Conservation (phyloP, 2,888 invertebrate species). For the Orthosia gothica region DNA sequence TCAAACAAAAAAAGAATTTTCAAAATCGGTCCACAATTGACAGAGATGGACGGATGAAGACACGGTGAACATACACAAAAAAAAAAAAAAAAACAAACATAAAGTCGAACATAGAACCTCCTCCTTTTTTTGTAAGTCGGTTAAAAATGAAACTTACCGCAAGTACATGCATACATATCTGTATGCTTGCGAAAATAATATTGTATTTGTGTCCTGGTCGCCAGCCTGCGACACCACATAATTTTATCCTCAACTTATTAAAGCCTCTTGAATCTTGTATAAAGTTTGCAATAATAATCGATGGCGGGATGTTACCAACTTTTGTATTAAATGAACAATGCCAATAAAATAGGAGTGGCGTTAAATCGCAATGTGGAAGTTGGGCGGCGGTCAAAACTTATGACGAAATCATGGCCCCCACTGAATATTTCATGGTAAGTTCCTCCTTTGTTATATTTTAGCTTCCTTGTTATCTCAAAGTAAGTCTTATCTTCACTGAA, state of each 20-base stretch:
- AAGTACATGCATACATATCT: no score
- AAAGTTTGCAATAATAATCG: conserved; percentile 83
- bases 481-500: conserved; percentile 37
- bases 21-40: no score
- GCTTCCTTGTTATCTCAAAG: conserved; percentile 49
- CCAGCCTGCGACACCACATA: conserved; percentile 71
- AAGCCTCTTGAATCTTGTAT: conserved; percentile 72
- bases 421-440: conserved; percentile 51
- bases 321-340: conserved; percentile 79
- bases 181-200: conserved; percentile 76
- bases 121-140: no score
- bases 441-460: conserved; percentile 33
- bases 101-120: no score
- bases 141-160: conserved; percentile 64
- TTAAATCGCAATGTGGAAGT: conserved; percentile 64
- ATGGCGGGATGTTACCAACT: conserved; percentile 75
- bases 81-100: no score
- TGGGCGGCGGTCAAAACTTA: conserved; percentile 48
- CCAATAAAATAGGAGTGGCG: conserved; percentile 73
- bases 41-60: no score
- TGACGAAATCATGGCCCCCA: conserved; percentile 32
- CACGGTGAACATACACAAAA: no score
- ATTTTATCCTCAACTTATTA: conserved; percentile 81
- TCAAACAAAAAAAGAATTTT: no score
- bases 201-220: conserved; percentile 66